Evolutionary conservation across 2,797 vertebrate species (phyloP).

Genomic region (Scomberomorus guttatus): DNA sequence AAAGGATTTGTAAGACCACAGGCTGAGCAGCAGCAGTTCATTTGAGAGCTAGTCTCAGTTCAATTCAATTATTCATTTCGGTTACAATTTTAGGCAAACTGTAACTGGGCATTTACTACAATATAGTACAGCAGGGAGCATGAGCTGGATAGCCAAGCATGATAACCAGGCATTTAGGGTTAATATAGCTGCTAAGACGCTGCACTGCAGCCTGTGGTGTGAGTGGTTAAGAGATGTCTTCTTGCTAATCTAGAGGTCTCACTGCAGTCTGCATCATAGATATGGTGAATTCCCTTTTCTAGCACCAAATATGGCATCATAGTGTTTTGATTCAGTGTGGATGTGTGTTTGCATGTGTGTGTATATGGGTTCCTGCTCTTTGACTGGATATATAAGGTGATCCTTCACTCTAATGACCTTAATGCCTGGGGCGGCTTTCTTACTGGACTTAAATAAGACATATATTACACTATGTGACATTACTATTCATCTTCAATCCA

Average conservation of each 20-base stretch:
- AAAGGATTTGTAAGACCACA: slow-evolving; percentile 51
- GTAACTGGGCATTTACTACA: slow-evolving; percentile 41
- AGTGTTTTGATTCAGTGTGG: slow-evolving; percentile 65
- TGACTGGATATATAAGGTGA: slow-evolving; percentile 79
- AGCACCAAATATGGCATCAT: slow-evolving; percentile 79
- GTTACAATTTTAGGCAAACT: slow-evolving; percentile 43
- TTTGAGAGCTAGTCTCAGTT: slow-evolving; percentile 33
- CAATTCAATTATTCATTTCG: slow-evolving; percentile 49
- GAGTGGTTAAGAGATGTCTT: slow-evolving; percentile 64
- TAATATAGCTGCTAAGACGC: slow-evolving; percentile 49
- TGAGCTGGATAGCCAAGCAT: slow-evolving; percentile 40
- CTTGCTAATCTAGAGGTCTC: slow-evolving; percentile 68
- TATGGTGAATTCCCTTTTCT: slow-evolving; percentile 78
- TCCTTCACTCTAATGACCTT: slow-evolving; percentile 73
- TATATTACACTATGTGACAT: slow-evolving; percentile 90
- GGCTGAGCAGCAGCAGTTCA: slow-evolving; percentile 57
- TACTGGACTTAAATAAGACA: slow-evolving; percentile 90
- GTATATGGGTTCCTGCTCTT: slow-evolving; percentile 62
- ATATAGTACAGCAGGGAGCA: slow-evolving; percentile 36
- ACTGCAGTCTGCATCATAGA: slow-evolving; percentile 72
- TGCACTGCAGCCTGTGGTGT: slow-evolving; percentile 68
- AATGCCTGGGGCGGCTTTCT: slow-evolving; percentile 79
- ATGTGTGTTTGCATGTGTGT: slow-evolving; percentile 44
- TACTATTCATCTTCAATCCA: slow-evolving; percentile 85
- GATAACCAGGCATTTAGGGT: slow-evolving; percentile 40